Percentiles rank a stretch among this genome's conserved stretches.
Evolutionary conservation across 2,113 vertebrate genomes (phyloP).

Genomic region (Semnopithecus entellus): DNA sequence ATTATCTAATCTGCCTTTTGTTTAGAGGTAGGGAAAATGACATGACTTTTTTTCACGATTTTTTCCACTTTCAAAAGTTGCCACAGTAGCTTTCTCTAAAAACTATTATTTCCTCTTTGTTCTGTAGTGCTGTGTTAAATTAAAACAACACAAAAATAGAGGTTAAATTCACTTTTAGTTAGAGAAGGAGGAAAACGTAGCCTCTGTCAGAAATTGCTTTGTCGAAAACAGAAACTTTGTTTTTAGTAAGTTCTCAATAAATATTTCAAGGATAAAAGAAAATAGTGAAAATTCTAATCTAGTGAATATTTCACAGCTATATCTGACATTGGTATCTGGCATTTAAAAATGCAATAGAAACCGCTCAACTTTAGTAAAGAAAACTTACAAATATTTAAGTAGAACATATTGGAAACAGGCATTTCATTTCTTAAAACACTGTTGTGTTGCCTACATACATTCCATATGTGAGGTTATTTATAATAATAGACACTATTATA

Average conservation of each 20-base stretch:
- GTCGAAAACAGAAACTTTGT: background rate
- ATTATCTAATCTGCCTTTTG: background rate
- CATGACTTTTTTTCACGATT: background rate
- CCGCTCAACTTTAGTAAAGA: background rate
- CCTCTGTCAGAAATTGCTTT: background rate
- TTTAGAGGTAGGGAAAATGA: background rate
- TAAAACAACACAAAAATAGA: background rate
- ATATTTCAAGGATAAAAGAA: slow-evolving; percentile 9
- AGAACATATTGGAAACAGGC: background rate
- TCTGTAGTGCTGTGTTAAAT: background rate
- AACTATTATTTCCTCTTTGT: background rate
- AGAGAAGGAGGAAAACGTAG: background rate
- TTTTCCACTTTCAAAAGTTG: background rate
- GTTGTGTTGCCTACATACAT: background rate
- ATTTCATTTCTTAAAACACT: background rate
- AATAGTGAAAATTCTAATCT: background rate
- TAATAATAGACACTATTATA: background rate
- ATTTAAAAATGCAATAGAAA: background rate
- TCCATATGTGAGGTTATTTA: background rate
- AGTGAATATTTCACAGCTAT: background rate
- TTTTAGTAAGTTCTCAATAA: background rate
- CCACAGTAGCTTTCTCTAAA: background rate
- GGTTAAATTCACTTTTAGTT: background rate
- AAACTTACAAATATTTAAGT: background rate
- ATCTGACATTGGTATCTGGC: background rate